These are phyloP conservation scores for Schlechtendalia chinensis DNA, from an alignment of 1,140 invertebrate species.

Conservation along the genomic window DNA sequence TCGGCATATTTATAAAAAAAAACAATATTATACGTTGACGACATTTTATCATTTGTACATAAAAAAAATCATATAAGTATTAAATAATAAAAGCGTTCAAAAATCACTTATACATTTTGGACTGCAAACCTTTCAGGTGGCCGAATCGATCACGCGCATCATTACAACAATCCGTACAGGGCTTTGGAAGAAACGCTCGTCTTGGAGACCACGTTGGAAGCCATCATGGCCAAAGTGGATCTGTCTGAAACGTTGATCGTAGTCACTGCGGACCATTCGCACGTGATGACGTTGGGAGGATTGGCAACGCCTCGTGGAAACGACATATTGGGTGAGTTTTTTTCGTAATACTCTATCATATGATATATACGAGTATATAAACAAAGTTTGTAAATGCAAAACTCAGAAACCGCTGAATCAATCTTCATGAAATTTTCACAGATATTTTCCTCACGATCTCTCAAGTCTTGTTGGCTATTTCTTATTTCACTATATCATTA, in stretches of 20 bases:
- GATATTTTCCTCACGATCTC: too few relatives aligned
- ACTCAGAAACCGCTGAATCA: too few relatives aligned
- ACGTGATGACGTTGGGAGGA: slow-evolving; percentile 76
- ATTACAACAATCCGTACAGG: slow-evolving; percentile 73
- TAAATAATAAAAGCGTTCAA: too few relatives aligned
- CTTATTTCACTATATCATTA: too few relatives aligned
- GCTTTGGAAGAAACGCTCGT: slow-evolving; percentile 77
- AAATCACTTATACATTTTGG: too few relatives aligned
- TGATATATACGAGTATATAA: too few relatives aligned
- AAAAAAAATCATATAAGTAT: too few relatives aligned
- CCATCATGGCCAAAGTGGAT: slow-evolving; percentile 67
- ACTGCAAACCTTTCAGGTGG: slow-evolving; percentile 63
- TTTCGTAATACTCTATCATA: neutral
- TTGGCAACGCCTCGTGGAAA: slow-evolving; percentile 66
- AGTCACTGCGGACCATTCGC: slow-evolving; percentile 79
- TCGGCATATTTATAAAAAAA: neutral
- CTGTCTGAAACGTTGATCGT: slow-evolving; percentile 73
- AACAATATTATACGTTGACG: too few relatives aligned
- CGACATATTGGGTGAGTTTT: slow-evolving; percentile 64
- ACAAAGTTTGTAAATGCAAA: too few relatives aligned
- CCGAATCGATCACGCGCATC: slow-evolving; percentile 81
- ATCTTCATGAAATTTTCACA: too few relatives aligned
- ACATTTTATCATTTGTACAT: neutral
- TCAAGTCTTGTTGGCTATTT: too few relatives aligned
- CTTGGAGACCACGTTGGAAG: slow-evolving; percentile 70